phyloP scores from a whole-genome alignment of 2,797 vertebrate genomes.

The Sebastes flavidus region DNA sequence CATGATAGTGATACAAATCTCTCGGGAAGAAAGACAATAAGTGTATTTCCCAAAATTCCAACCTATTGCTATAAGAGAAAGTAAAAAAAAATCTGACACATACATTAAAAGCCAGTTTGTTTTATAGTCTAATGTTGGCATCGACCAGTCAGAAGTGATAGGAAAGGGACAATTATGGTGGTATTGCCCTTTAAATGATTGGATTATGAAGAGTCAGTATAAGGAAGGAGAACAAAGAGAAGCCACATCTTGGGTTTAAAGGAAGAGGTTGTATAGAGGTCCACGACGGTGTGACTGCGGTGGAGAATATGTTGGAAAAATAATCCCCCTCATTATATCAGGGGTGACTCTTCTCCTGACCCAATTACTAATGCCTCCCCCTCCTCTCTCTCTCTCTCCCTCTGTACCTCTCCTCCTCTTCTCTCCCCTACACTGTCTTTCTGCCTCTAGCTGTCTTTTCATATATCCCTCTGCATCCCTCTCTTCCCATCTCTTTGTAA shows the following conservation, averaged over 20 bases:
- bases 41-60: background rate
- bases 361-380: conserved; percentile 46
- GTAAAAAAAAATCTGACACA: background rate
- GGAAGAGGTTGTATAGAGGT: background rate
- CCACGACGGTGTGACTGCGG: background rate
- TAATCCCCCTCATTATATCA: conserved; percentile 36
- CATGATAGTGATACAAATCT: background rate
- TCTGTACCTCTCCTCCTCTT: conserved; percentile 8
- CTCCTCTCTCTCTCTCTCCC: conserved; percentile 3
- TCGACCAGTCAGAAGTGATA: no score
- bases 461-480: conserved; percentile 23
- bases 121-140: background rate
- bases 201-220: background rate
- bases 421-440: background rate
- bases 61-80: background rate
- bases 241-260: background rate
- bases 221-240: background rate
- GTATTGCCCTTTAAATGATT: background rate
- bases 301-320: conserved; percentile 19
- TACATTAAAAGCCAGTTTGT: background rate
- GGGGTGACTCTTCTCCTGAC: conserved; percentile 39
- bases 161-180: background rate
- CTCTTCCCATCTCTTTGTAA: background rate
- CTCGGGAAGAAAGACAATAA: background rate
- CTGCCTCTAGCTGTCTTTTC: conserved; percentile 31